Conservation (phyloP, 2,888 invertebrate species). For the Eupithecia subumbrata region DNA sequence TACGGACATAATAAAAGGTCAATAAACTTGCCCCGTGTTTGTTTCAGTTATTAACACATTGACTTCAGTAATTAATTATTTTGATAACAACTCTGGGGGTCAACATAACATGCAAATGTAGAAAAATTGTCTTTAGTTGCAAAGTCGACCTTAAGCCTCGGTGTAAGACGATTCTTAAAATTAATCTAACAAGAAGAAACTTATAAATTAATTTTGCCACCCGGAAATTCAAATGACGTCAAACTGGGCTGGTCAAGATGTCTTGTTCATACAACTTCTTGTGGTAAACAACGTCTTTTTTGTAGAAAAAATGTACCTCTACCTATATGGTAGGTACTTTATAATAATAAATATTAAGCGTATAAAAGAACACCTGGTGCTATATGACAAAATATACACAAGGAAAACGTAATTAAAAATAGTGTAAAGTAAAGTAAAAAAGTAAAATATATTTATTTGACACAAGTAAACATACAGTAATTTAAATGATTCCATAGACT, state of each 20-base stretch:
- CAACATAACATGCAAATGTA: neutral
- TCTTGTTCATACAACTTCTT: conserved; percentile 1
- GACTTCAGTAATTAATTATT: neutral
- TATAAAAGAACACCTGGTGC: neutral
- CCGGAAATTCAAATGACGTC: conserved; percentile 1
- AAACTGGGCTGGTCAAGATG: neutral
- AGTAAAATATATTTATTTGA: no score
- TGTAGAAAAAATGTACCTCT: neutral
- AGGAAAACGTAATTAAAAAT: no score
- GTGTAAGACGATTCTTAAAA: neutral
- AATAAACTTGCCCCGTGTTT: neutral
- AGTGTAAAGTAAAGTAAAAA: no score
- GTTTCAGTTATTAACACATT: neutral
- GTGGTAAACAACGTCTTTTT: neutral
- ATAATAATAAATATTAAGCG: neutral
- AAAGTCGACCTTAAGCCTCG: neutral
- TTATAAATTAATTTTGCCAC: neutral
- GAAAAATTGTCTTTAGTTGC: neutral
- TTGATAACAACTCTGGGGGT: neutral
- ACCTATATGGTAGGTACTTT: neutral
- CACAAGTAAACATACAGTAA: no score
- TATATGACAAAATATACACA: no score
- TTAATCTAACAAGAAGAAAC: neutral
- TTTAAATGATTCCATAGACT: no score
- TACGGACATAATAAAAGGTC: neutral